phyloP scores from a whole-genome alignment of 2,888 invertebrate genomes.

The Yponomeuta evonymella region DNA sequence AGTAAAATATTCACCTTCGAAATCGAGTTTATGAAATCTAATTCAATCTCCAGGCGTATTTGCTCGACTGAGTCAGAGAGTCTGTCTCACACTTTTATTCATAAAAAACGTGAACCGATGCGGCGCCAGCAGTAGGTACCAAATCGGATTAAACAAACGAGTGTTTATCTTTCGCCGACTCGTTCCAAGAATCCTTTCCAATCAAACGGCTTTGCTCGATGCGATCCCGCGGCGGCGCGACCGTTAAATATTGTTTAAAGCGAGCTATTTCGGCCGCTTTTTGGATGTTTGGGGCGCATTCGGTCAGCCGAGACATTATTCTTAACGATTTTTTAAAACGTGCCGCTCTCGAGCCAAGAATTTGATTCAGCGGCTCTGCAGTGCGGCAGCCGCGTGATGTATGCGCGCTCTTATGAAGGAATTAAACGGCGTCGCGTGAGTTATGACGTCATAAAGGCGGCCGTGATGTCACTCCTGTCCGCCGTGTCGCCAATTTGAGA shows the following conservation, averaged over 20 bases:
- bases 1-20: neutral
- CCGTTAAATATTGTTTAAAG: neutral
- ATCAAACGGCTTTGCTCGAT: conserved; percentile 7
- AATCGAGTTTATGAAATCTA: conserved; percentile 7
- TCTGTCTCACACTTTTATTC: conserved; percentile 1
- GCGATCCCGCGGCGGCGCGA: neutral
- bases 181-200: conserved; percentile 12
- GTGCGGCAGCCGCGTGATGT: conserved; percentile 35
- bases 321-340: conserved; percentile 2
- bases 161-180: conserved; percentile 11
- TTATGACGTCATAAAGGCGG: conserved; percentile 45
- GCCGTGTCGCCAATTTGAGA: conserved; percentile 10
- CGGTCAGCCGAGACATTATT: conserved; percentile 7
- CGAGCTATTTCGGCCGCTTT: neutral
- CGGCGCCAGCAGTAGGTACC: neutral
- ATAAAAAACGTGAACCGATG: conserved; percentile 7
- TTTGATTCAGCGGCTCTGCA: conserved; percentile 24
- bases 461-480: conserved; percentile 25
- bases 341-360: conserved; percentile 9
- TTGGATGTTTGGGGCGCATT: neutral
- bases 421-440: conserved; percentile 48
- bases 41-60: neutral
- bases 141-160: conserved; percentile 13
- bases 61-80: neutral
- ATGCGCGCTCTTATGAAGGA: conserved; percentile 47